Evolutionary conservation across 2,797 vertebrate genomes (phyloP), one percentile per base, ranked within the genome.

Genomic region (Clarias laeviceps): DNA sequence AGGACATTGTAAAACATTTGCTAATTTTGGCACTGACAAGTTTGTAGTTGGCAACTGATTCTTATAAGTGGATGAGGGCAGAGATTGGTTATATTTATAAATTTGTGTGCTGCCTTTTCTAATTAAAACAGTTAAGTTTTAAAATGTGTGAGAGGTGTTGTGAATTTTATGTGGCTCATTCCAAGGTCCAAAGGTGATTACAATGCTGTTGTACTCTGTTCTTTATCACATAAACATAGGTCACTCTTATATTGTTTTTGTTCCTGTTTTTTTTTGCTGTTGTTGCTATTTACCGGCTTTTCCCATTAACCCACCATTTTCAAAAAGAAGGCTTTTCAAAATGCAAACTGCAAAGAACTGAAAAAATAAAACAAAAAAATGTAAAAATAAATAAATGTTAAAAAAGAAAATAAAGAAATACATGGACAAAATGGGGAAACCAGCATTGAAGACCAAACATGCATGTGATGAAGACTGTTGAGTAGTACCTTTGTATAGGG

Each of bases 21-120:
- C 50, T 88, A 61, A 82, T 89, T 89, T 89, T 83, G 81, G 83
- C 70, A 29, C 64, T 80, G 83, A 89, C 88, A 86, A 73, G 82
- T 79, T 88, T 89, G 85, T 84, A 79, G 87, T 89, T 81, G 69
- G 74, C 84, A 84, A 86, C 86, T 74, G 74, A 61, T 32, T 82
- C 69, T 82, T 59, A 84, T 66, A 87, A 87, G 62, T 61, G 45
- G 84, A 80, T 84, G 32, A 76, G 73, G 64, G 45, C 69, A 73
- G 57, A 83, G 45, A 87, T 74, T 66, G 73, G 57, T 65, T 82
- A 56, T 87, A 45, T 85, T 74, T 32, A 54, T 83, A 59, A 61
- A 27, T 77, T 54, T 86, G n/a, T 50, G n/a, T 84, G 74, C 15
- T 77, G 57, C 68, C 82, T 72, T 83, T 90, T 84, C 81, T 88